Conservation (phyloP, 2,797 vertebrate genomes). For the Xyrichtys novacula region DNA sequence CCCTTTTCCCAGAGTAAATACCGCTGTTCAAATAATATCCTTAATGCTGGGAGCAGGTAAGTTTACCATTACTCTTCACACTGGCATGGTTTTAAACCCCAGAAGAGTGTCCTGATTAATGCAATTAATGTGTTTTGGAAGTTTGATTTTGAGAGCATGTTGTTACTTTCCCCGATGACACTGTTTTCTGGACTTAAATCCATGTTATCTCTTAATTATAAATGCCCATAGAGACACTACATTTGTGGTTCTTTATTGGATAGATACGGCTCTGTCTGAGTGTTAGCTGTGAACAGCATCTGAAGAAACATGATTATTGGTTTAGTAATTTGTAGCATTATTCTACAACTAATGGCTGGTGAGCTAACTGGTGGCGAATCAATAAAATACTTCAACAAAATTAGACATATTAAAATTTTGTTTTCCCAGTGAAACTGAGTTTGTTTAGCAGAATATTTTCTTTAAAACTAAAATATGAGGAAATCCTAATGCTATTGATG, state of each 20-base stretch:
- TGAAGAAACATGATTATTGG: background rate
- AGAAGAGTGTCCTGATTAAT: constrained; percentile 58
- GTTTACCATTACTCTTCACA: constrained; percentile 47
- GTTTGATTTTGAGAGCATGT: constrained; percentile 38
- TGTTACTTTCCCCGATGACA: constrained; percentile 62
- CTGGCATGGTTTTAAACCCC: constrained; percentile 43
- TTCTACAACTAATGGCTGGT: constrained; percentile 6
- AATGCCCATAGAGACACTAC: constrained; percentile 32
- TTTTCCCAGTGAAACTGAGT: constrained; percentile 3
- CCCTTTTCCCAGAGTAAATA: constrained; percentile 80
- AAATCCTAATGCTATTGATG: background rate
- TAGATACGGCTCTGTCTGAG: background rate
- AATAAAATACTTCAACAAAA: constrained; percentile 23
- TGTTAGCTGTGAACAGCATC: background rate
- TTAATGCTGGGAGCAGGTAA: constrained; percentile 63
- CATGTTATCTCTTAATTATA: constrained; percentile 42
- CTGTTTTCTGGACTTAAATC: constrained; percentile 43
- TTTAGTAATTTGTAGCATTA: constrained; percentile 14
- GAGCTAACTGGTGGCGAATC: constrained; percentile 2
- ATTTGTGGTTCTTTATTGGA: constrained; percentile 9
- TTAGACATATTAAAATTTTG: constrained; percentile 13
- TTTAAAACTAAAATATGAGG: background rate
- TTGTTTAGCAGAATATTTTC: background rate
- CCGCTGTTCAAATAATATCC: constrained; percentile 74
- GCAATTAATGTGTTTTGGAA: constrained; percentile 62